Evolutionary conservation across 1,140 invertebrate genomes (phyloP), one percentile per base, ranked within the genome.

Genomic region (Pygmarrhopalites habei): DNA sequence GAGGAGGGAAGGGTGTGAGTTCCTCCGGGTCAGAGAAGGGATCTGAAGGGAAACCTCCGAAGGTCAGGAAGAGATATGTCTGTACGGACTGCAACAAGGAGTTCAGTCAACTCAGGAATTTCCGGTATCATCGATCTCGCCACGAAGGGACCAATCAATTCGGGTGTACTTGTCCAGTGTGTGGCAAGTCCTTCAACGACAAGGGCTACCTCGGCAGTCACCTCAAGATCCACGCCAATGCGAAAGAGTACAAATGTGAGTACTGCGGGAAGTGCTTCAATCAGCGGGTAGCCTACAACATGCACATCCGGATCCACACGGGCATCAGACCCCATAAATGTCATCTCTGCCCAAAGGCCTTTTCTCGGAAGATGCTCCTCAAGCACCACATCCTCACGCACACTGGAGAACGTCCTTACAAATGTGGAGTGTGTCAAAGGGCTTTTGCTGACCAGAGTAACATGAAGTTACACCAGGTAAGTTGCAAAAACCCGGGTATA

Each of bases 301-400:
- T 89, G 87, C 88, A 90, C 73, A 80, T 87, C n/a, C 76, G 86
- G 39, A 88, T 88, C 55, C 87, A 89, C 69, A 89, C 85, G 44
- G 86, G 72, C n/a, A 46, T 58, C 57, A 67, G 65, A 44, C 69
- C 63, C 2, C 66, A 68, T 43, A 21, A 65, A 39, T 68, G 66
- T 43, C 52, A 59, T 29, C 17, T 62, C 19, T 68, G 66, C 41
- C 39, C 52, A 0, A 68, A 68, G 52, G 64, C 66, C 26, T 72
- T 72, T 52, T 64, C 58, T 30, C 61, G 69, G 26, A 70, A 65
- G 56, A 71, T 69, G 68, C 66, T 82, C 1, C 44, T 82, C 53
- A 79, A 79, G 4, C 76, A 81, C 41, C 81, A 82, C 68, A 77
- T 80, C 62, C 73, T 81, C n/a, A 82, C 81, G 66, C 81, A 82